Base-by-base conservation (phyloP, 1,140 invertebrate genomes). In the Lerema accius region DNA sequence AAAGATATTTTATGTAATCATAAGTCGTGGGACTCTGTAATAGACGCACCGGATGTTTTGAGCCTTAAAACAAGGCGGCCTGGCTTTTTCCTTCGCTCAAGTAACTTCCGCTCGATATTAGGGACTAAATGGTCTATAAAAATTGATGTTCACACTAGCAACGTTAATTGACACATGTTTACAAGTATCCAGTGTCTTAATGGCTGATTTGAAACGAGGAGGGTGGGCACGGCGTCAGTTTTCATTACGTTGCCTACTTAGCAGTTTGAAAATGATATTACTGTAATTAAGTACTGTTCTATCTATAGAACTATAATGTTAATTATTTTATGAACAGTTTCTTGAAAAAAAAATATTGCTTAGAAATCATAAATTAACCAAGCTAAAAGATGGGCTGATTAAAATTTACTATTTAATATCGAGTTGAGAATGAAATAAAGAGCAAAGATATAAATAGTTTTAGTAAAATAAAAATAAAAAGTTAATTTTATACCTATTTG, bases 51-150 rank as follows among this genome's bases (percentile, higher is more conserved):
- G 39, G 37, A 42, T 40, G 43, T 40, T 23, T 19, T 16, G 28
- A 13, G 32, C 46, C 62, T 70, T 56, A 66, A 66, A 66, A 48
- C 58, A 13, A 23, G 45, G 35, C 37, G 35, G 28, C 26, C 23
- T 10, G 28, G 48, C 71, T 73, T 76, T 76, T 69, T 64, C 37
- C 67, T 64, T 76, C 63, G 63, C 74, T 71, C 69, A 76, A 55
- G 28, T 26, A 43, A 42, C 68, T 76, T 76, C 74, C 74, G 68
- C 7, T 51, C 37, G 28, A 53, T 45, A 55, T 49, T 59, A 45
- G 14, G 60, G 45, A 26, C 60, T 5, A 62, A 61, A 43, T 43
- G 53, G 13, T 39, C 19, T 43, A 28, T 19, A 43, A 14, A 1
- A 56, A 16, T 32, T 16, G 53, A 9, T 45, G 28, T 39, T 39